phyloP scores from a whole-genome alignment of 2,888 invertebrate genomes.

The Notodonta ziczac region DNA sequence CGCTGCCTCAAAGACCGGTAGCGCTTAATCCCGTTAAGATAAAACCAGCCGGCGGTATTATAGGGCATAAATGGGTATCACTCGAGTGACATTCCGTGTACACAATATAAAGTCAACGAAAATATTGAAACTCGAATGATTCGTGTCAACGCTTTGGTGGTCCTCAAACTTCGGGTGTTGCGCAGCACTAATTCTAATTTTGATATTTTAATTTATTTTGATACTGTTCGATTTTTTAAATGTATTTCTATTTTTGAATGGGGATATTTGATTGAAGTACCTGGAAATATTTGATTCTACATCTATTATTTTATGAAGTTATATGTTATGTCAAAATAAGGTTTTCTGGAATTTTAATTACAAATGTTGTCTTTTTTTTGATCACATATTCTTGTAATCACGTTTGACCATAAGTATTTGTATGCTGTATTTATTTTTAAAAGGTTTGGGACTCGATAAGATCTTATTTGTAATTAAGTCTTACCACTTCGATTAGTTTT shows the following conservation, averaged over 20 bases:
- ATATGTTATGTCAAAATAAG: too few relatives aligned
- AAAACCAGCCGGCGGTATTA: slow-evolving; percentile 42
- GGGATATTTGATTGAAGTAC: too few relatives aligned
- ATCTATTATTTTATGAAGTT: too few relatives aligned
- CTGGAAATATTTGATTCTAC: too few relatives aligned
- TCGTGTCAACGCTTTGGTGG: slow-evolving; percentile 52
- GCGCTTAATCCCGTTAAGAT: slow-evolving; percentile 73
- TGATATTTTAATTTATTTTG: slow-evolving; percentile 39
- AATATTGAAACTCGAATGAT: slow-evolving; percentile 49
- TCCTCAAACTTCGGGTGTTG: slow-evolving; percentile 30
- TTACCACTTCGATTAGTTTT: slow-evolving; percentile 17
- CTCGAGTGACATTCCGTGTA: slow-evolving; percentile 77
- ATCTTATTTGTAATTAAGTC: background rate
- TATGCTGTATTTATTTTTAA: background rate
- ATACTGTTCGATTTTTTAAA: background rate
- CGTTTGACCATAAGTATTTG: too few relatives aligned
- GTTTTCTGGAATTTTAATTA: background rate
- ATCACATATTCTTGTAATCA: too few relatives aligned
- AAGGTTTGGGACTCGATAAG: background rate
- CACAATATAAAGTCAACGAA: slow-evolving; percentile 44
- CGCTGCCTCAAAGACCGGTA: slow-evolving; percentile 64
- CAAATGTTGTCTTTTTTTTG: background rate
- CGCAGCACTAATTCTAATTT: slow-evolving; percentile 23
- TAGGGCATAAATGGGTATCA: slow-evolving; percentile 49
- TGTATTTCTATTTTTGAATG: too few relatives aligned